phyloP scores from a whole-genome alignment of 1,140 invertebrate genomes.

The Octopus bimaculoides region DNA sequence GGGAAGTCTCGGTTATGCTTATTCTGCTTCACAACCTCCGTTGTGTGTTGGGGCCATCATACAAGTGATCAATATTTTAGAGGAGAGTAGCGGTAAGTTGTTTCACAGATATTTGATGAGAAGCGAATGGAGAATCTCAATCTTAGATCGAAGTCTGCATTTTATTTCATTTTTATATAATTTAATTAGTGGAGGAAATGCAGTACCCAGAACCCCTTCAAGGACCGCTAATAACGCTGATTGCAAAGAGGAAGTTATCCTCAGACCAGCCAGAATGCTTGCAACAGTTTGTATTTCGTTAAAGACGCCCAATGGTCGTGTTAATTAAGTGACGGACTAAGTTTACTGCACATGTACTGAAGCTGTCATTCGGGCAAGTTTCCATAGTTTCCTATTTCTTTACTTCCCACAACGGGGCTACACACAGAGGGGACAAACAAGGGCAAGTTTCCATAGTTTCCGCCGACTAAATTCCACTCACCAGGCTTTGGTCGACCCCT shows the following conservation, averaged over 20 bases:
- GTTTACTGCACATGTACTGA: too few species aligned
- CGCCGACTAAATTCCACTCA: too few species aligned
- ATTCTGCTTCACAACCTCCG: slow-evolving; percentile 93
- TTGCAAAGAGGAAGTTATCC: background rate
- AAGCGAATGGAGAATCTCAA: background rate
- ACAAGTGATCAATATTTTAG: slow-evolving; percentile 72
- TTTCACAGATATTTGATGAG: background rate
- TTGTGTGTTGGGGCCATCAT: slow-evolving; percentile 84
- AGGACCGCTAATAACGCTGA: background rate
- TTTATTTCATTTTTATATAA: background rate
- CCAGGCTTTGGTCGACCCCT: too few species aligned
- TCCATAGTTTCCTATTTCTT: too few species aligned
- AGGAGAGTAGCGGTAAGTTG: slow-evolving; percentile 65
- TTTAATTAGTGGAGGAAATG: background rate
- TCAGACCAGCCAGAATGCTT: background rate
- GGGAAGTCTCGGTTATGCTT: slow-evolving; percentile 81
- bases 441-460: too few species aligned
- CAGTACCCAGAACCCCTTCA: background rate
- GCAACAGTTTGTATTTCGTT: slow-evolving; percentile 13
- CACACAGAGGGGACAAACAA: too few species aligned
- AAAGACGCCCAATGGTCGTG: too few species aligned
- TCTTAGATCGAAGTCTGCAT: background rate
- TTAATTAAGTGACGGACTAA: too few species aligned
- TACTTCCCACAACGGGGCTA: too few species aligned
- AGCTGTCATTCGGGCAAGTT: too few species aligned